Base-by-base conservation (phyloP, 2,113 vertebrate species). In the Octodon degus region DNA sequence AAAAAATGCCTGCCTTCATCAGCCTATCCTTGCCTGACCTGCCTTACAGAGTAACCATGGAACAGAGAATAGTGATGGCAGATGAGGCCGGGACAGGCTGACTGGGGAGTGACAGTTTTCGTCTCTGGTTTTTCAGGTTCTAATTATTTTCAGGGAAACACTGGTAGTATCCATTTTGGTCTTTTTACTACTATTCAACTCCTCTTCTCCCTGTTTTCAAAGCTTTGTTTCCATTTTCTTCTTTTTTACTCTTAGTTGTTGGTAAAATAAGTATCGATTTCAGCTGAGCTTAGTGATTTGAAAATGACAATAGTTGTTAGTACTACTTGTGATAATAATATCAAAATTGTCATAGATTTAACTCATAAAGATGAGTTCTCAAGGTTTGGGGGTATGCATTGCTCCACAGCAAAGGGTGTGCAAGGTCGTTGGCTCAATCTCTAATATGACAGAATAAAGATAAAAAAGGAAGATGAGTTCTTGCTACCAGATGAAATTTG, bases 361-460 rank as follows among this genome's bases (percentile, higher is more conserved):
- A 94, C 63, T 93, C 77, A 90, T 24, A 77, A 91, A 92, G 55
- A 76, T 16, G 25, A 84, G 8, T 83, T 97, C 81, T 93, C 70
- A 24, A 9, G 34, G 12, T 17, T 43, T 63, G 20, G 7, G 67
- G 40, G 4, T 65, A 10, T 60, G 7, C 13, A 40, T 67, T 43
- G 27, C 62, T 83, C 32, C 17, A 4, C 34, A 4, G 25, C 30
- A 72, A 30, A 53, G 11, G 17, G 24, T n/a, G 9, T n/a, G 4
- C 20, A 11, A 62, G 60, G 43, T 16, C 24, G 5, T 90, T 34
- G 34, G 32, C 30, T 55, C 32, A 47, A 53, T 74, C 77, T 67
- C 25, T 43, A 82, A 11, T 25, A 62, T n/a, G 50, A 47, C 25
- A 63, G 19, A 34, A 32, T 60, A 55, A 37, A 76, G 25, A 7